phyloP scores from a whole-genome alignment of 2,113 vertebrate genomes.

The Zosterops borbonicus region DNA sequence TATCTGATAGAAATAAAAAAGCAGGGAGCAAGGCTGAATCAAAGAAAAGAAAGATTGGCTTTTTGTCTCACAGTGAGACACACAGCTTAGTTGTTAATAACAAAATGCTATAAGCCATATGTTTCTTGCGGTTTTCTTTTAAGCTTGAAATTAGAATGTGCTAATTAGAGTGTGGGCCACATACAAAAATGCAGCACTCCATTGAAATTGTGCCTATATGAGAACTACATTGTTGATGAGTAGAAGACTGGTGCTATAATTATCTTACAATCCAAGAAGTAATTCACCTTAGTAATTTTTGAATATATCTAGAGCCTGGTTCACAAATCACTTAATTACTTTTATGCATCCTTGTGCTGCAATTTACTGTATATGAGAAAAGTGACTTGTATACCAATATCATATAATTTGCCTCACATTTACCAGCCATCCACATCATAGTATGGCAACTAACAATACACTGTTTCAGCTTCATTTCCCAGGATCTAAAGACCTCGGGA shows the following conservation, averaged over 20 bases:
- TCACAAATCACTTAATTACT: conserved; percentile 60
- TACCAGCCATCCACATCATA: background rate
- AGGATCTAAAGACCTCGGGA: conserved; percentile 13
- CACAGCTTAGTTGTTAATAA: conserved; percentile 56
- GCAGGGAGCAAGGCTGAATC: conserved; percentile 33
- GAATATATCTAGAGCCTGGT: conserved; percentile 37
- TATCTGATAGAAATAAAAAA: conserved; percentile 57
- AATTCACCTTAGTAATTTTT: conserved; percentile 62
- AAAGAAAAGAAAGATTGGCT: conserved; percentile 62
- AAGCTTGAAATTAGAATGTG: conserved; percentile 69
- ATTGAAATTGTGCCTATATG: conserved; percentile 37
- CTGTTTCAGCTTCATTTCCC: conserved; percentile 40
- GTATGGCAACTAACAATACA: background rate
- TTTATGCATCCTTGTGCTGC: background rate
- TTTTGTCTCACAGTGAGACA: conserved; percentile 59
- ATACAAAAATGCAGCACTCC: conserved; percentile 57
- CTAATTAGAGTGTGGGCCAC: conserved; percentile 62
- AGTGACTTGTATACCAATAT: conserved; percentile 36
- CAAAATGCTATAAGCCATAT: conserved; percentile 62
- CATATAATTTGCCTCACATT: conserved; percentile 18
- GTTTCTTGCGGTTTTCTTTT: conserved; percentile 60
- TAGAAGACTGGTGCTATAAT: conserved; percentile 36
- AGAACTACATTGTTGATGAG: conserved; percentile 24
- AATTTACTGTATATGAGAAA: conserved; percentile 49
- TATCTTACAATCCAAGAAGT: conserved; percentile 53